Conservation (phyloP, 2,797 vertebrate genomes). For the Cynodonichthys magdalenae region DNA sequence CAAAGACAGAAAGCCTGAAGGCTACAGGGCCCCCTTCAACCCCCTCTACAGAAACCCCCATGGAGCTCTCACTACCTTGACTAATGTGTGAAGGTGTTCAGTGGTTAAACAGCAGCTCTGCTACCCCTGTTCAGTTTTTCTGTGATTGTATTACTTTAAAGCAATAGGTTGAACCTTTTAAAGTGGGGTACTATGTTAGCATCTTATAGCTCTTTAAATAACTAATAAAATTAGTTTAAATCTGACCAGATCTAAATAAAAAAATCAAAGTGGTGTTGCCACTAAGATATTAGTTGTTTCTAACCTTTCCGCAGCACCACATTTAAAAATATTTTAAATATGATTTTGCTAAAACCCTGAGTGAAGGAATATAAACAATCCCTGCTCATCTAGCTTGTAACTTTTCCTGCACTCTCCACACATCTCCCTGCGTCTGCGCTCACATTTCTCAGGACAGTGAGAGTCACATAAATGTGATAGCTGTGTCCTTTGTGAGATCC, state of each 20-base stretch:
- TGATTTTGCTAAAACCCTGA: too few relatives aligned
- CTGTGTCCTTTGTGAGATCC: conserved; percentile 34
- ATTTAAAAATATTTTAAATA: too few relatives aligned
- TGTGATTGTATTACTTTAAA: conserved; percentile 3
- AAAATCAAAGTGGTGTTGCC: too few relatives aligned
- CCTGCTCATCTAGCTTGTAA: too few relatives aligned
- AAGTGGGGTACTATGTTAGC: too few relatives aligned
- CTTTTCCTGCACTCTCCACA: conserved; percentile 7
- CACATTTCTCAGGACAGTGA: conserved; percentile 58
- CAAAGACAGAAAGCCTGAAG: conserved; percentile 66
- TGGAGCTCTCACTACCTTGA: conserved; percentile 53
- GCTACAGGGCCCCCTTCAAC: conserved; percentile 61
- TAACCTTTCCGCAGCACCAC: too few relatives aligned
- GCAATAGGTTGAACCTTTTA: background rate
- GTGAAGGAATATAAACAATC: too few relatives aligned
- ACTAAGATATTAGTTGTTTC: too few relatives aligned
- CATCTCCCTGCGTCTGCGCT: conserved; percentile 28
- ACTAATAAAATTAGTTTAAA: too few relatives aligned
- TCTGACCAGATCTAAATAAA: background rate
- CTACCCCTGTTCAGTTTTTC: conserved; percentile 12
- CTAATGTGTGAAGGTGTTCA: conserved; percentile 30
- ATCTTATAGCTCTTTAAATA: too few relatives aligned
- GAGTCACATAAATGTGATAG: conserved; percentile 63
- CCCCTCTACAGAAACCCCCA: conserved; percentile 49
- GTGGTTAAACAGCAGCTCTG: conserved; percentile 13